Conservation (phyloP, 2,113 vertebrate species). For the Tenrec ecaudatus region DNA sequence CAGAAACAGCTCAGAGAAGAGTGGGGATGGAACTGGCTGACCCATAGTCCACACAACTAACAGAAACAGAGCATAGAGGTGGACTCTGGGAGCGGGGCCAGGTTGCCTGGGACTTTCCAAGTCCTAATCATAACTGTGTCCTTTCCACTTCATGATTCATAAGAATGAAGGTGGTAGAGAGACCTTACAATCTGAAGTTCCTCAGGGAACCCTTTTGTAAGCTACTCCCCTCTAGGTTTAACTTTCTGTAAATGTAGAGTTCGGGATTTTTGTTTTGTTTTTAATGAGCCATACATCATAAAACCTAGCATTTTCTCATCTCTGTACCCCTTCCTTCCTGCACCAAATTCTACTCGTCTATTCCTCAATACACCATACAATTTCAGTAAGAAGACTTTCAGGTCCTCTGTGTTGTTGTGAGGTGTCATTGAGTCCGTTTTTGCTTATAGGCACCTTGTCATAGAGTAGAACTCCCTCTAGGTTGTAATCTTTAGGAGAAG, state of each 20-base stretch:
- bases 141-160: conserved; percentile 32
- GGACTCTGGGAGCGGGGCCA: neutral
- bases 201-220: neutral
- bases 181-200: neutral
- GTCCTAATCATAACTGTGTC: neutral
- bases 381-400: neutral
- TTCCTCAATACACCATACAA: neutral
- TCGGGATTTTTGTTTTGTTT: neutral
- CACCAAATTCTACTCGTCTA: neutral
- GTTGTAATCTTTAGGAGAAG: neutral
- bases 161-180: neutral
- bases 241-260: conserved; percentile 25
- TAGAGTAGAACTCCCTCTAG: neutral
- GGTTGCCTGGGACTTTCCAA: neutral
- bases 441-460: neutral
- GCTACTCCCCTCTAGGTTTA: neutral
- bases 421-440: neutral
- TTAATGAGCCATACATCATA: neutral
- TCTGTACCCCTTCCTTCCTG: neutral
- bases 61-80: neutral
- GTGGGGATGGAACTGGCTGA: neutral
- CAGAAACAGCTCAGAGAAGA: conserved; percentile 34
- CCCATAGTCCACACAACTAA: neutral
- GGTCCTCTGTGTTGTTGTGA: neutral
- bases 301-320: neutral